Percentiles rank a stretch among this genome's conserved stretches.
Evolutionary conservation across 2,888 invertebrate species (phyloP).

Genomic region (Apamea sordens): DNA sequence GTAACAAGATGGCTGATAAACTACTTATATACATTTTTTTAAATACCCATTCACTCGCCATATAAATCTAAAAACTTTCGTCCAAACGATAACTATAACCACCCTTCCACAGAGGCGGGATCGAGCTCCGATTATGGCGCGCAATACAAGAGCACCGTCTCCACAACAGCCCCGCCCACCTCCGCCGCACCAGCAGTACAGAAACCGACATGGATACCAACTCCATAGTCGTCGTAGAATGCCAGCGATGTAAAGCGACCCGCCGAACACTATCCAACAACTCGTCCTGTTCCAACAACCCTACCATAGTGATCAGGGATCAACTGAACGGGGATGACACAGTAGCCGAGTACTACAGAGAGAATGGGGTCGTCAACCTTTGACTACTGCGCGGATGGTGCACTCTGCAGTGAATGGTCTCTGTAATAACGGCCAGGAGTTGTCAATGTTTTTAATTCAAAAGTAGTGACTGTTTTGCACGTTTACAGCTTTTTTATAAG

Average conservation of each 20-base stretch:
- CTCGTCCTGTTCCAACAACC: slow-evolving; percentile 79
- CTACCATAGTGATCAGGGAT: slow-evolving; percentile 83
- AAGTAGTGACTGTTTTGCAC: slow-evolving; percentile 32
- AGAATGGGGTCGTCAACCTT: slow-evolving; percentile 82
- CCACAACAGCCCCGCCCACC: slow-evolving; percentile 72
- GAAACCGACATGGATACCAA: slow-evolving; percentile 87
- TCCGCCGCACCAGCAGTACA: slow-evolving; percentile 84
- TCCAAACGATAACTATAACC: not conserved
- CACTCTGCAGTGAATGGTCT: slow-evolving; percentile 84
- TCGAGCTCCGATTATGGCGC: slow-evolving; percentile 96
- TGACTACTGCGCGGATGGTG: slow-evolving; percentile 90
- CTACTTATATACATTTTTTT: no score
- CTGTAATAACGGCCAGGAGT: slow-evolving; percentile 37
- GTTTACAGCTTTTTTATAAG: not conserved
- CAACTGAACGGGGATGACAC: slow-evolving; percentile 79
- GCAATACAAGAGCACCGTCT: slow-evolving; percentile 92
- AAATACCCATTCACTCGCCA: not conserved
- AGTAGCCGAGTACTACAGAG: slow-evolving; percentile 78
- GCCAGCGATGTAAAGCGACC: slow-evolving; percentile 80
- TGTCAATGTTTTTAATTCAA: slow-evolving; percentile 39
- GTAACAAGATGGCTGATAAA: no score
- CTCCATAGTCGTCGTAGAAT: slow-evolving; percentile 87
- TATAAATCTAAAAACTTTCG: not conserved
- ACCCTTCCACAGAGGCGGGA: slow-evolving; percentile 92
- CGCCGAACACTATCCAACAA: slow-evolving; percentile 73